Evolutionary conservation across 2,113 vertebrate species (phyloP).

Genomic region (Sciurus niger): DNA sequence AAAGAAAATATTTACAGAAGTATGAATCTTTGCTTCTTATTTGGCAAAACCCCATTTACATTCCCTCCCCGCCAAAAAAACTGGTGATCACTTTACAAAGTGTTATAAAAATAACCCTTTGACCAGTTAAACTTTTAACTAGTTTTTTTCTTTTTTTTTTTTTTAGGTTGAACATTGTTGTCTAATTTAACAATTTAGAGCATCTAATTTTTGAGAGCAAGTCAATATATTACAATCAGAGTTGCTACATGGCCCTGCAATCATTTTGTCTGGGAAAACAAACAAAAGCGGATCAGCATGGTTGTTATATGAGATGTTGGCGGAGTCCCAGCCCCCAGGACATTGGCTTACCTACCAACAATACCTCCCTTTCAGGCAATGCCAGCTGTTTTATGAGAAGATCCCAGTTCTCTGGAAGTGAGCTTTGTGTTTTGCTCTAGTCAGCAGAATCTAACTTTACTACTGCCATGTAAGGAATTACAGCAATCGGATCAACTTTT

Average conservation of each 20-base stretch:
- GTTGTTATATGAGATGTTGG: conserved; percentile 65
- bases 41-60: not conserved
- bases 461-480: not conserved
- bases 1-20: conserved; percentile 52
- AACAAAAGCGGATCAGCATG: conserved; percentile 54
- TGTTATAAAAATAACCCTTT: conserved; percentile 42
- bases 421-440: conserved; percentile 45
- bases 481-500: not conserved
- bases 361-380: conserved; percentile 64
- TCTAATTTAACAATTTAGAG: conserved; percentile 7
- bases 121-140: not conserved
- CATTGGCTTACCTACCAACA: conserved; percentile 66
- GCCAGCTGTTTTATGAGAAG: conserved; percentile 60
- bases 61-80: not conserved
- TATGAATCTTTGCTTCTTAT: conserved; percentile 20
- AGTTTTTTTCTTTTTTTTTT: not conserved
- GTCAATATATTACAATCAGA: not conserved
- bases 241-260: not conserved
- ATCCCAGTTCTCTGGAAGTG: not conserved
- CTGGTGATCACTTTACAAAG: conserved; percentile 12
- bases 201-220: not conserved
- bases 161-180: conserved; percentile 21
- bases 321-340: not conserved
- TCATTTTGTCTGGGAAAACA: conserved; percentile 68
- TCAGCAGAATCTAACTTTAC: conserved; percentile 53